These are phyloP conservation scores for Sarcoramphus papa DNA, from an alignment of 2,797 vertebrate genomes.

Conservation along the genomic window DNA sequence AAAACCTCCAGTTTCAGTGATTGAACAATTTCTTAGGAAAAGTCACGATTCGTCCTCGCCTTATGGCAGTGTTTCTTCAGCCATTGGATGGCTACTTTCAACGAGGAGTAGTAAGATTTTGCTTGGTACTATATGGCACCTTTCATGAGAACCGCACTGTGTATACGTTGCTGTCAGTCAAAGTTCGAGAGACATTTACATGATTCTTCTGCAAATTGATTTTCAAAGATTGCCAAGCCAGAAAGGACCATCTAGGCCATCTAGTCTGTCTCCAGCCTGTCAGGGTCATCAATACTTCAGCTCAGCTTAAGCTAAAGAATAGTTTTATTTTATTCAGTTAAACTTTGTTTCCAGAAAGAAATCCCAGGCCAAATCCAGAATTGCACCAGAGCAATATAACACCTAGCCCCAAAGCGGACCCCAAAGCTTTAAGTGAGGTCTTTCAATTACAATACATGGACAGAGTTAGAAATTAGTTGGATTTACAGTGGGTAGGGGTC, in stretches of 20 bases:
- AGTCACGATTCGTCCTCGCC: background rate
- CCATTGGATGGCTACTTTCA: background rate
- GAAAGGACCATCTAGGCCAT: background rate
- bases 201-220: background rate
- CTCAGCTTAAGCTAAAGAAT: background rate
- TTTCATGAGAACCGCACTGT: background rate
- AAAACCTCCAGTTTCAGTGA: background rate
- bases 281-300: background rate
- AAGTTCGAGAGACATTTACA: background rate
- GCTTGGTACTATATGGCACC: background rate
- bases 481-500: background rate
- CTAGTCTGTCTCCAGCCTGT: background rate
- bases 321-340: background rate
- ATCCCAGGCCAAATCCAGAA: background rate
- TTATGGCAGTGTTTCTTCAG: background rate
- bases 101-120: background rate
- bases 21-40: background rate
- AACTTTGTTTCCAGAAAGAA: background rate
- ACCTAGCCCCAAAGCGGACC: no score
- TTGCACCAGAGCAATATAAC: background rate
- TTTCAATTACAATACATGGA: background rate
- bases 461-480: background rate
- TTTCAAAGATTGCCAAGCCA: background rate
- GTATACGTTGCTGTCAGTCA: accelerated
- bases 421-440: background rate